These are phyloP conservation scores for Andrena flavipes DNA, from an alignment of 2,888 invertebrate species.

Conservation along the genomic window DNA sequence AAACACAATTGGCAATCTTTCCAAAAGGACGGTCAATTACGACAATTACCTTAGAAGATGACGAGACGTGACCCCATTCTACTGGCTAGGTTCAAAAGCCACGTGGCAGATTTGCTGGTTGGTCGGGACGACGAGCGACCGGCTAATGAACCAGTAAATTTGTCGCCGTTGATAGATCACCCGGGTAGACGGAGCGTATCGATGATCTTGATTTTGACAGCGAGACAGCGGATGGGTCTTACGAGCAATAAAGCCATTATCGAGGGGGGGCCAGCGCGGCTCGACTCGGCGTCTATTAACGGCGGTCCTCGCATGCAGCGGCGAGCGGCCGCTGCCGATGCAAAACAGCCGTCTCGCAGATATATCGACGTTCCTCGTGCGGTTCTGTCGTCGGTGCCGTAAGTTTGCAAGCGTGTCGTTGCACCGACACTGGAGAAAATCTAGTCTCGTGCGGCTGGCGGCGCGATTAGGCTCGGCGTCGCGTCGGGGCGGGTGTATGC, in stretches of 20 bases:
- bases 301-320: constrained; percentile 41
- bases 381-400: constrained; percentile 17
- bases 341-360: constrained; percentile 64
- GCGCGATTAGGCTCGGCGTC: constrained; percentile 56
- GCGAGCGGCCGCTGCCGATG: constrained; percentile 67
- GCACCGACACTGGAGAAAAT: constrained; percentile 39
- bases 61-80: no score
- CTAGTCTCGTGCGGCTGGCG: constrained; percentile 39
- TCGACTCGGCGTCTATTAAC: constrained; percentile 61
- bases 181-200: neutral
- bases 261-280: constrained; percentile 38
- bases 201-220: constrained; percentile 51
- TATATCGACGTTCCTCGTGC: constrained; percentile 33
- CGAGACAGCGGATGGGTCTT: constrained; percentile 49
- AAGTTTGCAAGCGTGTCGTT: constrained; percentile 20
- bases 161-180: constrained; percentile 16
- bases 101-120: neutral
- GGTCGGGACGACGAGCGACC: neutral
- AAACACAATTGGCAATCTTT: no score
- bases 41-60: no score
- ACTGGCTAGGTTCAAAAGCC: no score
- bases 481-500: constrained; percentile 37
- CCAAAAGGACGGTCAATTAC: no score
- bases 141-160: constrained; percentile 24
- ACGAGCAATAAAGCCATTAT: constrained; percentile 72